These are phyloP conservation scores for Columba janthina DNA, from an alignment of 2,113 vertebrate species.

Conservation along the genomic window DNA sequence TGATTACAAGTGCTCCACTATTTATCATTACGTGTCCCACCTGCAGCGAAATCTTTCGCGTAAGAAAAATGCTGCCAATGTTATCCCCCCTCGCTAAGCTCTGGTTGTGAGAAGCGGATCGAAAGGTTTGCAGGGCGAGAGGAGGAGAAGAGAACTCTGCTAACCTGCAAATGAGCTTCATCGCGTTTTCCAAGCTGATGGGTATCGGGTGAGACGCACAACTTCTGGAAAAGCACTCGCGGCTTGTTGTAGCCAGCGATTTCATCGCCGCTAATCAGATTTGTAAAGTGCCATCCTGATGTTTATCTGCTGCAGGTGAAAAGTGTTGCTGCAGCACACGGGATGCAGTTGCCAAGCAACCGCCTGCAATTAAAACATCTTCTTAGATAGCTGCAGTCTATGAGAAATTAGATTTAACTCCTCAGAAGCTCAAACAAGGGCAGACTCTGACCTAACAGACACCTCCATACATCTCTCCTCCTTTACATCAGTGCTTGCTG, in stretches of 20 bases:
- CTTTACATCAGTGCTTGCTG: background rate
- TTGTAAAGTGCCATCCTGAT: constrained; percentile 60
- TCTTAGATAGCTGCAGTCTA: constrained; percentile 41
- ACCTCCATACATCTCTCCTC: background rate
- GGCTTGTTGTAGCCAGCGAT: background rate
- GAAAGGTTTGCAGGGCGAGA: background rate
- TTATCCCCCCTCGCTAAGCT: background rate
- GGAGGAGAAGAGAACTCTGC: background rate
- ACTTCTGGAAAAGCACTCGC: background rate
- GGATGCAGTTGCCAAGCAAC: constrained; percentile 71
- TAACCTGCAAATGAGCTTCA: background rate
- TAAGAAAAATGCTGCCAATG: background rate
- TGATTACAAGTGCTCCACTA: background rate
- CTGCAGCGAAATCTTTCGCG: background rate
- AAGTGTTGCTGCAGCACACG: constrained; percentile 30
- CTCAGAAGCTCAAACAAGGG: background rate
- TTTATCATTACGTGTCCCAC: background rate
- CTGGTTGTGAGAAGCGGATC: background rate
- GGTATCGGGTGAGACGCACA: background rate
- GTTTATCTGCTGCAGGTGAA: constrained; percentile 65
- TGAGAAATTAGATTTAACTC: constrained; percentile 49
- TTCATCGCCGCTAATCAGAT: constrained; percentile 10
- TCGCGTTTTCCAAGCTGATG: background rate
- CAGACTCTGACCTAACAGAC: background rate
- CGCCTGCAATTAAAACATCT: constrained; percentile 52